A percentile compares a stretch with the other conserved stretches of the same genome.
Conservation (phyloP, 2,113 vertebrate genomes). For the Lutjanus erythropterus region DNA sequence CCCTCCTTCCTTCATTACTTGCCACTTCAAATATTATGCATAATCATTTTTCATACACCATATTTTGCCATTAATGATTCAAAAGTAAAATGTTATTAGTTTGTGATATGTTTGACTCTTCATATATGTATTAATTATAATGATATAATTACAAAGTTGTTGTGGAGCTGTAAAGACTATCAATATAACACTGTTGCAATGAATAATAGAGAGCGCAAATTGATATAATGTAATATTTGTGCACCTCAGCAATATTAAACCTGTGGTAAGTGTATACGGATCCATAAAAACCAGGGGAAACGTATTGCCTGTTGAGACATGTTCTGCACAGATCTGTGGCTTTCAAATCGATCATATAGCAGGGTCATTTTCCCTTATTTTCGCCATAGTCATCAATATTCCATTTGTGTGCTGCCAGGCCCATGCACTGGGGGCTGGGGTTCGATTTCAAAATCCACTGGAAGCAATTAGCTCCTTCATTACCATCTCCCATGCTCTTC, state of each 20-base stretch:
- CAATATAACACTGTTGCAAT: slow-evolving; percentile 51
- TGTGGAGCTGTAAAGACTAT: slow-evolving; percentile 35
- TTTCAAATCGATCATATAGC: slow-evolving; percentile 77
- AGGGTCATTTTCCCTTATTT: slow-evolving; percentile 80
- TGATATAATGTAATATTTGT: slow-evolving; percentile 77
- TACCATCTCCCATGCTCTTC: slow-evolving; percentile 75
- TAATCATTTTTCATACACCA: neutral
- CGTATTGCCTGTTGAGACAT: slow-evolving; percentile 79
- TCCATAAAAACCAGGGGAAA: slow-evolving; percentile 74
- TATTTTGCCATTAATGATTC: neutral
- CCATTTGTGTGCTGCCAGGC: slow-evolving; percentile 66
- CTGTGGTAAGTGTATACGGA: slow-evolving; percentile 75
- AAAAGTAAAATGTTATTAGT: neutral
- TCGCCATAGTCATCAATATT: slow-evolving; percentile 81
- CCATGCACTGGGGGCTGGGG: slow-evolving; percentile 49
- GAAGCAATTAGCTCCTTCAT: slow-evolving; percentile 85
- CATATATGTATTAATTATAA: slow-evolving; percentile 50
- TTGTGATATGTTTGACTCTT: neutral
- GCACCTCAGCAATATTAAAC: slow-evolving; percentile 77
- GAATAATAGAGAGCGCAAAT: slow-evolving; percentile 76
- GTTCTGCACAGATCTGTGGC: slow-evolving; percentile 77
- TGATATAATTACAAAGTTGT: slow-evolving; percentile 54
- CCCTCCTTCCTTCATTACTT: neutral
- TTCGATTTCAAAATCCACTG: slow-evolving; percentile 87
- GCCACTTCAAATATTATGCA: neutral